Base-by-base conservation (phyloP, 53 echinoderm and acorn worm genomes). In the Echinometra lucunter region DNA sequence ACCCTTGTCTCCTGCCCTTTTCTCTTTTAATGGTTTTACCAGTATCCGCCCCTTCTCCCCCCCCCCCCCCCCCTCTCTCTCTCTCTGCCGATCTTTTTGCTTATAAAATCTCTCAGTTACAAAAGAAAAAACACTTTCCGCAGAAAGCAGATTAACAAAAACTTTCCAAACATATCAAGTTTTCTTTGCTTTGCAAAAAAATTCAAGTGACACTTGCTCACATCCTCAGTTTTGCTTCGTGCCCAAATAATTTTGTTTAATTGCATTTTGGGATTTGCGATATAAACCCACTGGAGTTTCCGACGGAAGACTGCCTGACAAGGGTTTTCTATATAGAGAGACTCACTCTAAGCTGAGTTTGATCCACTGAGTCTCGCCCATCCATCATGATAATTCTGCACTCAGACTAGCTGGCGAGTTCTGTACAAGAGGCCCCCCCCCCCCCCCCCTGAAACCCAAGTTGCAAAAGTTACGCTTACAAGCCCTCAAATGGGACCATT, bases 371-470 rank as follows among this genome's bases (percentile, higher is more conserved):
- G 85, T 85, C 85, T 85, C 85, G 49, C 45, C 85, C 85, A 49
- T 85, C 85, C 45, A 85, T 85, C 85, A 85, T 45, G 30, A 85
- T 85, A n/a, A 53, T 27, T 49, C 85, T 28, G 27, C 49, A 85
- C 21, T 30, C 11, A 45, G 63, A 63, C 53, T 53, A 9, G 13
- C 53, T 53, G 53, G 53, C 8, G 53, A 13, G 13, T 53, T 4
- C 53, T 53, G 2, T 53, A 53, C 1, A 53, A 4, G 2, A 13
- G 53, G 53, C 5, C 53, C 53, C 9, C 13, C 9, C 53, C 53
- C 53, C 53, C 4, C 13, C 53, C 53, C 53, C 13, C 9, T 53
- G 53, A 53, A 53, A 53, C 53, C 0, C 13, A 53, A 53, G 53
- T 53, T 9, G 53, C 53, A 53, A 53, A 53, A 11, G 53, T 53